Base-by-base conservation (phyloP, 1,140 invertebrate species). In the Olivierus martensii region DNA sequence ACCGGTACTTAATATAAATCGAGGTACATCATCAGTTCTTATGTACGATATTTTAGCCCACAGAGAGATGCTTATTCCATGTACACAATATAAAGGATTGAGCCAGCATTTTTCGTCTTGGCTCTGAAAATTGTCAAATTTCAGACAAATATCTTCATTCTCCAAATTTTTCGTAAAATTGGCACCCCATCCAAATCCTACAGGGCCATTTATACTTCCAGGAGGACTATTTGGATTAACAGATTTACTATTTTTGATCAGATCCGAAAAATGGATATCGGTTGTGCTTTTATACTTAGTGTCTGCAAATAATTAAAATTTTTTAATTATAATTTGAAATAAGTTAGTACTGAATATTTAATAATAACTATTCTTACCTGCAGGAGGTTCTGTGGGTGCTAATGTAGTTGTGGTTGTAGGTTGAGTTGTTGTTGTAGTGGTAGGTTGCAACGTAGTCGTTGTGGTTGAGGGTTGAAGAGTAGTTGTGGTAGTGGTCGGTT, bases 1-100 rank as follows among this genome's bases (percentile, higher is more conserved):
- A 56, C 55, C 55, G 38, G 55, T 56, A 12, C 55, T 52, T 21
- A 52, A 49, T 4, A 56, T 44, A 35, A 52, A 56, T 42, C 55
- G 38, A 28, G 39, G 49, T 1, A 28, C 41, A 5, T 49, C 17
- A 42, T 56, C 55, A 11, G 44, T 52, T 11, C 55, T 43, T n/a
- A 52, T 19, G 22, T 52, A 56, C 0, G 42, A 9, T 9, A 56
- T 18, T 42, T 52, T 43, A 0, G 22, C 55, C 21, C 51, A 56
- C 4, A 56, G 49, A 19, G 44, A 43, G 12, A 49, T 46, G 0
- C 50, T 52, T n/a, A 56, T 49, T 12, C 55, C 55, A 10, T 46
- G 17, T 15, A 49, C 52, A 18, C 55, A 56, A 11, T 52, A 28
- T 34, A 41, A 21, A 12, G 55, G 55, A 37, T 56, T 56, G 4